phyloP scores from a whole-genome alignment of 2,888 invertebrate species.

The Rhagophthalmus giganteus region DNA sequence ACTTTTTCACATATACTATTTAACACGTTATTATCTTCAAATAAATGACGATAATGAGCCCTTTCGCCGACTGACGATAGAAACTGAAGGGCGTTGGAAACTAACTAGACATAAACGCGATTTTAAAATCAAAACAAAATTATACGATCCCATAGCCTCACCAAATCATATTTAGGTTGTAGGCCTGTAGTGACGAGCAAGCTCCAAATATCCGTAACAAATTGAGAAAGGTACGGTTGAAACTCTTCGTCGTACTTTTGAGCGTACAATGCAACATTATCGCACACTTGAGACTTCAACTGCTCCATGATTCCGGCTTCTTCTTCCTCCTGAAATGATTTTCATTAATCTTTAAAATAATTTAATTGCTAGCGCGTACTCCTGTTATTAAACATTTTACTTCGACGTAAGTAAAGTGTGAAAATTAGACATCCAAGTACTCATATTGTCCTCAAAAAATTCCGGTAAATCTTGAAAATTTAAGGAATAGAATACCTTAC shows the following conservation, averaged over 20 bases:
- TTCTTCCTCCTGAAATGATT: slow-evolving; percentile 71
- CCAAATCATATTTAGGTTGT: slow-evolving; percentile 88
- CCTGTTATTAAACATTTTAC: slow-evolving; percentile 73
- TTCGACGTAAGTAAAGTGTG: slow-evolving; percentile 76
- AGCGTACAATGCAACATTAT: slow-evolving; percentile 92
- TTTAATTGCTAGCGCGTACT: too few relatives aligned
- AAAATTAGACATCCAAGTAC: slow-evolving; percentile 91
- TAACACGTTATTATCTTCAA: slow-evolving; percentile 84
- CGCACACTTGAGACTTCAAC: slow-evolving; percentile 93
- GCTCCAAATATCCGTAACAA: slow-evolving; percentile 95
- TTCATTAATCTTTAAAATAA: too few relatives aligned
- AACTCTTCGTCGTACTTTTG: slow-evolving; percentile 99
- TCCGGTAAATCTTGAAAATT: slow-evolving; percentile 98
- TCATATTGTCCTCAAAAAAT: slow-evolving; percentile 98
- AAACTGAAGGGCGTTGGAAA: slow-evolving; percentile 95
- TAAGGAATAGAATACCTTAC: slow-evolving; percentile 95
- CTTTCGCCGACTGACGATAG: slow-evolving; percentile 93
- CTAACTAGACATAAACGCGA: slow-evolving; percentile 66
- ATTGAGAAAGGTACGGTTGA: slow-evolving; percentile 80
- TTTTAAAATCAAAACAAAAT: not conserved
- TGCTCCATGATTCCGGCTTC: slow-evolving; percentile 89
- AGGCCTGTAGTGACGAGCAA: slow-evolving; percentile 83
- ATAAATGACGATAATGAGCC: slow-evolving; percentile 81
- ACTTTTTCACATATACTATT: slow-evolving; percentile 95
- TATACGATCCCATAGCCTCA: slow-evolving; percentile 55